Percentiles rank a stretch among this genome's conserved stretches.
Evolutionary conservation across 2,888 invertebrate genomes (phyloP).

Genomic region (Odiellus spinosus): DNA sequence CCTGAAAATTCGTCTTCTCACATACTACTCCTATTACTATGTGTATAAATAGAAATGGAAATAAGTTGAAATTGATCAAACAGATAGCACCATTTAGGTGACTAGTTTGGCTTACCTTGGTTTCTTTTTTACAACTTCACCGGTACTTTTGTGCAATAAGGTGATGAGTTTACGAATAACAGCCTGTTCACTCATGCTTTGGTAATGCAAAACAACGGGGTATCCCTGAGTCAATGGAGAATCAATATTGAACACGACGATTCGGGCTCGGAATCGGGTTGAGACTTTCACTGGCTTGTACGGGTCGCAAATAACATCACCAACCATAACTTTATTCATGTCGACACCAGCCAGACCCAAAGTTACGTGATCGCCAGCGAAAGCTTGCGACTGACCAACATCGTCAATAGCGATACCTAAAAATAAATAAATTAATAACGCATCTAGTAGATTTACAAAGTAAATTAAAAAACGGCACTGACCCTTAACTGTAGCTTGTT

Average conservation of each 20-base stretch:
- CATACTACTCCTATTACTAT: no score
- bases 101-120: slow-evolving; percentile 58
- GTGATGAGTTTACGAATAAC: slow-evolving; percentile 69
- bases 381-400: slow-evolving; percentile 49
- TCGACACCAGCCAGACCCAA: slow-evolving; percentile 67
- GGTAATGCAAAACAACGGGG: slow-evolving; percentile 67
- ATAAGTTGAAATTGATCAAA: no score
- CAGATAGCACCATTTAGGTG: no score
- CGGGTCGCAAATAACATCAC: slow-evolving; percentile 73
- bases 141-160: slow-evolving; percentile 75
- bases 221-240: slow-evolving; percentile 63
- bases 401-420: slow-evolving; percentile 52
- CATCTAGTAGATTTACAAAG: no score
- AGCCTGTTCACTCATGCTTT: slow-evolving; percentile 79
- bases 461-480: no score
- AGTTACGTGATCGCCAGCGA: slow-evolving; percentile 85
- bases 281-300: slow-evolving; percentile 62
- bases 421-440: slow-evolving; percentile 1
- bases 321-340: slow-evolving; percentile 65
- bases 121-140: slow-evolving; percentile 74
- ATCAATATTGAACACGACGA: slow-evolving; percentile 83
- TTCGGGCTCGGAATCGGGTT: slow-evolving; percentile 66
- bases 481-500: slow-evolving; percentile 65
- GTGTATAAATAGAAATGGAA: no score
- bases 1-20: no score